Evolutionary conservation across 2,888 invertebrate genomes (phyloP).

Genomic region (Bellardia bayeri): DNA sequence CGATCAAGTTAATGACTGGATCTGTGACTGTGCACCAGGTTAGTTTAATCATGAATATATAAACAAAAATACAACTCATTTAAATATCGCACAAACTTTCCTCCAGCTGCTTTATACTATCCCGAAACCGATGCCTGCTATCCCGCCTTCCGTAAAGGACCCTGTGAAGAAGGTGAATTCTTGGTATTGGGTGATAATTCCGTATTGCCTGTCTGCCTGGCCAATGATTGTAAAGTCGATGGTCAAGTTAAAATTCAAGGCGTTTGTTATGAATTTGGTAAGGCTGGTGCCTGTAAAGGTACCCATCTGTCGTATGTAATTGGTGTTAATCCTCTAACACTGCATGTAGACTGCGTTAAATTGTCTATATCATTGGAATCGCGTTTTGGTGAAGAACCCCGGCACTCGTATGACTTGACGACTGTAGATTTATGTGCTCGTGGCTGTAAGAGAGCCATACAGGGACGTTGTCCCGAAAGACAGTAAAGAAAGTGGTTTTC

Average conservation of each 20-base stretch:
- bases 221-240: conserved; percentile 87
- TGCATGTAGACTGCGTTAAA: conserved; percentile 86
- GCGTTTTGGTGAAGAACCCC: conserved; percentile 79
- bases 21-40: conserved; percentile 85
- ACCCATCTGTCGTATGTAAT: conserved; percentile 84
- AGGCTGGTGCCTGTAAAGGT: conserved; percentile 78
- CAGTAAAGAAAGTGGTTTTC: conserved; percentile 13
- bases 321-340: conserved; percentile 87
- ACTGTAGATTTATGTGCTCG: conserved; percentile 78
- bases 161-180: conserved; percentile 86
- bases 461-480: conserved; percentile 77
- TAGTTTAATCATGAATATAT: conserved; percentile 4
- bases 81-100: not conserved
- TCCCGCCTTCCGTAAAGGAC: conserved; percentile 87
- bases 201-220: conserved; percentile 86
- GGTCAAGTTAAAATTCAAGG: conserved; percentile 84
- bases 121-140: conserved; percentile 87
- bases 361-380: conserved; percentile 78
- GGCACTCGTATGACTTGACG: conserved; percentile 75
- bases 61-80: not conserved
- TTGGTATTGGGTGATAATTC: conserved; percentile 85
- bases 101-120: conserved; percentile 85
- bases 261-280: conserved; percentile 79
- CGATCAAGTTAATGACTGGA: conserved; percentile 87
- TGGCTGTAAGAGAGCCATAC: conserved; percentile 77